Evolutionary conservation across 2,113 vertebrate genomes (phyloP), one percentile per base, ranked within the genome.

Genomic region (Strix aluco): DNA sequence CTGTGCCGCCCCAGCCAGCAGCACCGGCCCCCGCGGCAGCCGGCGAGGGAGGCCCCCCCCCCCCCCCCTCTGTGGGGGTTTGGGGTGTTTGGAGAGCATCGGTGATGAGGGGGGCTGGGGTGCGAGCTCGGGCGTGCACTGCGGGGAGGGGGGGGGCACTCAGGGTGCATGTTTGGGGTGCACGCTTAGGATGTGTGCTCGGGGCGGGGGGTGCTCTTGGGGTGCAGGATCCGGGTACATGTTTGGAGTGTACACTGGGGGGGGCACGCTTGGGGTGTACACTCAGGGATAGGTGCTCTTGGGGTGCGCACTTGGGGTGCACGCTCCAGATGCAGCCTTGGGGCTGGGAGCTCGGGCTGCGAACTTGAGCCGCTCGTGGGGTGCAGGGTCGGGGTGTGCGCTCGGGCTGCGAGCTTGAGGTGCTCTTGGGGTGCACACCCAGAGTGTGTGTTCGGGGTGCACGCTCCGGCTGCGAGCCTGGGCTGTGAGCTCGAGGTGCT

Each of bases 31-130:
- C 88, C 15, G 6, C 14, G 1, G 47, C 54, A 55, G 66, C 44
- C 3, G 14, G 46, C 0, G 9, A 44, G 15, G 58, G 67, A 57
- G 46, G 22, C 51, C 38, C 38, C 38, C 38, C 38, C 38, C 38
- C 38, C 38, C 51, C 62, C 73, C 16, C 1, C 2, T 12, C 17
- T 1, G 7, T 12, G 9, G 20, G 8, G 10, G 1, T 4, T 42
- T n/a, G n/a, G n/a, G 66, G 46, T n/a, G 65, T 36, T 67, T 15
- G 7, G 44, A 38, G 82, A 67, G 47, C 34, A 10, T 18, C 4
- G 6, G 5, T 23, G 63, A n/a, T 1, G 13, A 27, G 17, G 25
- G 52, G 42, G 26, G 7, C 13, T 18, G 29, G 29, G 57, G 55
- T 47, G 61, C 3, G 23, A 59, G 44, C 52, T 34, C 14, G 5